Evolutionary conservation across 2,113 vertebrate species (phyloP).

Genomic region (Sander lucioperca): DNA sequence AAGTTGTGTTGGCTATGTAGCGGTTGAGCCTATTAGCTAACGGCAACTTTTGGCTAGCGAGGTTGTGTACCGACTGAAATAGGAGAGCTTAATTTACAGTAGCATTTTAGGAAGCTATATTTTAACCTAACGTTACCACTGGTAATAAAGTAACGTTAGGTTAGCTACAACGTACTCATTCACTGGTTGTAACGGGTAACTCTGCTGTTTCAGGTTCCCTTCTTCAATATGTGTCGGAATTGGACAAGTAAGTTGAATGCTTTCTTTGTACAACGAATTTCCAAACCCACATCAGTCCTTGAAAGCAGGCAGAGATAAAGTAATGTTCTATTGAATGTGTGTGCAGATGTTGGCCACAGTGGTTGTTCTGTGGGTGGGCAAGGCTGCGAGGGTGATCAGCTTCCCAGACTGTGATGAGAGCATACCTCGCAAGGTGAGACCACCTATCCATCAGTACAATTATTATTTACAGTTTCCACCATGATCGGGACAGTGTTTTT

Average conservation of each 20-base stretch:
- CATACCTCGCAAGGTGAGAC: constrained; percentile 89
- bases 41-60: constrained; percentile 11
- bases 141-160: background rate
- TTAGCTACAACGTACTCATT: background rate
- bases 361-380: constrained; percentile 92
- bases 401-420: constrained; percentile 92
- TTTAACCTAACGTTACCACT: background rate
- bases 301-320: background rate
- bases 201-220: constrained; percentile 89
- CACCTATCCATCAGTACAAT: background rate
- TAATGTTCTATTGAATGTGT: constrained; percentile 19
- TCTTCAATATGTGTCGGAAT: constrained; percentile 96
- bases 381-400: constrained; percentile 91
- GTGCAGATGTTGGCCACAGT: constrained; percentile 95
- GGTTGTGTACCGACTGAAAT: background rate
- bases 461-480: no score
- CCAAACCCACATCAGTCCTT: background rate
- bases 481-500: background rate
- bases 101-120: background rate
- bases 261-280: no score
- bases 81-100: background rate
- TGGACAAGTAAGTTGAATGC: constrained; percentile 90
- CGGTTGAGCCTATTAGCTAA: constrained; percentile 11
- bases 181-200: background rate
- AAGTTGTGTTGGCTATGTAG: constrained; percentile 24